Percentiles rank a stretch among this genome's conserved stretches.
Evolutionary conservation across 2,888 invertebrate genomes (phyloP).

Genomic region (Lissocephala sabroskyi): DNA sequence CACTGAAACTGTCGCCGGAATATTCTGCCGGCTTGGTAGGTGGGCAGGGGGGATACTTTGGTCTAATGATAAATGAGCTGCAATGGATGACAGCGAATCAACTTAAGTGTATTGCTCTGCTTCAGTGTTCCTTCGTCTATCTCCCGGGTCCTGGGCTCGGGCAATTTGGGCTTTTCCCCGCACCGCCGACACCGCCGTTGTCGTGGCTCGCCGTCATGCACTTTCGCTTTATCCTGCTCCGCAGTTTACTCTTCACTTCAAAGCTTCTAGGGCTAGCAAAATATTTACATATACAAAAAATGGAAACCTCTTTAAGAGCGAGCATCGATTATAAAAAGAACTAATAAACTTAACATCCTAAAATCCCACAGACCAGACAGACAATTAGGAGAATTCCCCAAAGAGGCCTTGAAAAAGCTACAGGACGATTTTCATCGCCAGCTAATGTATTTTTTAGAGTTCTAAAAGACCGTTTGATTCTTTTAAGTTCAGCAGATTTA

Average conservation of each 20-base stretch:
- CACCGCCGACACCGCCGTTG: too few species aligned
- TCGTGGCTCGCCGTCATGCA: conserved; percentile 32
- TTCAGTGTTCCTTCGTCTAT: conserved; percentile 33
- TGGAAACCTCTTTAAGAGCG: too few species aligned
- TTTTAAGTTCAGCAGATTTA: too few species aligned
- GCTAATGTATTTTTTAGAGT: too few species aligned
- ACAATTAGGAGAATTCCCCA: too few species aligned
- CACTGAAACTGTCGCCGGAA: conserved; percentile 53
- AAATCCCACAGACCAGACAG: too few species aligned
- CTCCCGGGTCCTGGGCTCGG: neutral
- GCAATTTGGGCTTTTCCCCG: neutral
- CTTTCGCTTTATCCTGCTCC: conserved; percentile 52
- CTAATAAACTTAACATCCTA: too few species aligned
- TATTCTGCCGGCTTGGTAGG: conserved; percentile 4
- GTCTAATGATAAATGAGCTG: conserved; percentile 70
- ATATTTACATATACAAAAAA: conserved; percentile 46
- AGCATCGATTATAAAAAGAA: too few species aligned
- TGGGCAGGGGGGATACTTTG: conserved; percentile 41
- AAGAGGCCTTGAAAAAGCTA: too few species aligned
- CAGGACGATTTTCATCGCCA: too few species aligned
- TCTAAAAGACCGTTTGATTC: too few species aligned
- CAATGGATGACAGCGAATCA: conserved; percentile 71
- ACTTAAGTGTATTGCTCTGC: conserved; percentile 70
- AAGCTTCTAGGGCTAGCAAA: conserved; percentile 55
- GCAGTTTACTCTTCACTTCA: conserved; percentile 58